A percentile compares a stretch with the other conserved stretches of the same genome.
Evolutionary conservation across 1,140 invertebrate genomes (phyloP).

Genomic region (Drosophila gunungcola): DNA sequence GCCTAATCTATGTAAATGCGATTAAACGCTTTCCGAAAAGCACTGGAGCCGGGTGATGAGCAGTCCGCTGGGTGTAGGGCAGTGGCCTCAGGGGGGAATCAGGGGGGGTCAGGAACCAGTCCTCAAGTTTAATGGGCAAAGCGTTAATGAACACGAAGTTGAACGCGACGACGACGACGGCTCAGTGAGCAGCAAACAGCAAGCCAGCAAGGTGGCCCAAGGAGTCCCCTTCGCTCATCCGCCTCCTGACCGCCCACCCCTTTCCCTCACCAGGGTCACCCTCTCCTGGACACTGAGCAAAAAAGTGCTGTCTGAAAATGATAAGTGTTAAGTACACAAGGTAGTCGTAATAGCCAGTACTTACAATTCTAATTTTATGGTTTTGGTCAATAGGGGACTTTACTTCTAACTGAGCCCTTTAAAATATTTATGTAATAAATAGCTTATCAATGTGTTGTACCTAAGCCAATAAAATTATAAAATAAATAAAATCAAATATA

Average conservation of each 20-base stretch:
- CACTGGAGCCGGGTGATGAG: conserved; percentile 6
- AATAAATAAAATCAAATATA: too few relatives aligned
- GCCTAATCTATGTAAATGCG: conserved; percentile 82
- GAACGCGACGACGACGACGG: conserved; percentile 47
- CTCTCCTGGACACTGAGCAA: conserved; percentile 3
- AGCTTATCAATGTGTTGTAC: too few relatives aligned
- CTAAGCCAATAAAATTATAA: too few relatives aligned
- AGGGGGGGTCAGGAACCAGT: conserved; percentile 39
- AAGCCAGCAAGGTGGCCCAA: conserved; percentile 45
- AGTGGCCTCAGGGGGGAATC: not conserved
- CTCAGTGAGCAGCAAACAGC: conserved; percentile 46
- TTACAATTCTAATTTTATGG: too few relatives aligned
- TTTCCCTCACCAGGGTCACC: conserved; percentile 5
- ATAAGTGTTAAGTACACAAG: too few relatives aligned
- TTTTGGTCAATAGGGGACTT: too few relatives aligned
- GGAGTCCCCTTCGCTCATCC: not conserved
- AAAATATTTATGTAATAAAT: too few relatives aligned
- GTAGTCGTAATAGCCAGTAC: too few relatives aligned
- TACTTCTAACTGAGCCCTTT: too few relatives aligned
- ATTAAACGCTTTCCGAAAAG: conserved; percentile 79
- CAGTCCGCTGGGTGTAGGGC: not conserved
- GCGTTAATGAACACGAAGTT: conserved; percentile 79
- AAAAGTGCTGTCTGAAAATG: not conserved
- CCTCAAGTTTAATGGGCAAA: conserved; percentile 75
- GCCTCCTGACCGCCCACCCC: not conserved